Evolutionary conservation across 1,140 invertebrate genomes (phyloP).

Genomic region (Ruditapes philippinarum): DNA sequence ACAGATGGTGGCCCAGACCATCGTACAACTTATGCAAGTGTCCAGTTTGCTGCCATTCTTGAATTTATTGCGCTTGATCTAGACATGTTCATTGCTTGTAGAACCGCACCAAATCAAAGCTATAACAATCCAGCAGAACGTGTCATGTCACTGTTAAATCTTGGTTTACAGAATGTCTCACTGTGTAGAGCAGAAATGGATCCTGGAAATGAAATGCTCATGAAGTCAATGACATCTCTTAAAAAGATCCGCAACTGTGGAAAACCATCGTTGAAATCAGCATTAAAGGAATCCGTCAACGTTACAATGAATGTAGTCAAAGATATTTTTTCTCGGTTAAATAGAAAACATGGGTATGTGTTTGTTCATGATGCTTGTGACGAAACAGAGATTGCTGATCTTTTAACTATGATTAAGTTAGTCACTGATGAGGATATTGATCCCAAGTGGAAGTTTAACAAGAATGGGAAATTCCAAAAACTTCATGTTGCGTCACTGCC

Average conservation of each 20-base stretch:
- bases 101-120: conserved; percentile 57
- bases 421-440: not conserved
- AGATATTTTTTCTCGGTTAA: not conserved
- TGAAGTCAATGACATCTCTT: conserved; percentile 26
- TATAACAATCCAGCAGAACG: conserved; percentile 67
- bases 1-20: conserved; percentile 71
- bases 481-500: not conserved
- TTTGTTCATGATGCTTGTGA: not conserved
- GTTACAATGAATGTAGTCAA: not conserved
- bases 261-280: not conserved
- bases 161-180: conserved; percentile 64
- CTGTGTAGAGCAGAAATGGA: conserved; percentile 1
- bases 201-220: not conserved
- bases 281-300: not conserved
- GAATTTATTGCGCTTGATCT: conserved; percentile 63
- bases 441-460: not conserved
- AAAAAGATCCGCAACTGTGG: conserved; percentile 12
- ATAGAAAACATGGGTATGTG: not conserved
- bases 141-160: conserved; percentile 53
- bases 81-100: conserved; percentile 57
- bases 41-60: conserved; percentile 44
- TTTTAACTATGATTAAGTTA: not conserved
- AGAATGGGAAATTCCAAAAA: not conserved
- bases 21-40: conserved; percentile 49
- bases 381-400: not conserved